phyloP scores from a whole-genome alignment of 2,797 vertebrate species.

The Leptoclinus maculatus region DNA sequence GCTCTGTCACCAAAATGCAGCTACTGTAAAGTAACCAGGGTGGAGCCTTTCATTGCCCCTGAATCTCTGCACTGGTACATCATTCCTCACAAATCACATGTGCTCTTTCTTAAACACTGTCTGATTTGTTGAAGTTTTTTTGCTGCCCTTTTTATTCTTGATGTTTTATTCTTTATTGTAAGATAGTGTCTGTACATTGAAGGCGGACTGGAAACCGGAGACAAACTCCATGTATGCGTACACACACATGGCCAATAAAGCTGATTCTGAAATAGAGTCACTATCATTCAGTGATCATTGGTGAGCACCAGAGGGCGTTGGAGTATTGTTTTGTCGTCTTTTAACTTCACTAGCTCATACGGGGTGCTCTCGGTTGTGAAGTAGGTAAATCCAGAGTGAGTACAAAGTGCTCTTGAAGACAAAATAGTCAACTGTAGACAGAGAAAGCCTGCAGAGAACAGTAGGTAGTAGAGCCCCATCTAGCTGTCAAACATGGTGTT shows the following conservation, averaged over 20 bases:
- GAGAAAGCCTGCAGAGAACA: background rate
- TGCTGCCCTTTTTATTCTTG: too few species aligned
- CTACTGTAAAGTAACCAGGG: background rate
- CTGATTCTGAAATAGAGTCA: too few species aligned
- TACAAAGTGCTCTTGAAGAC: background rate
- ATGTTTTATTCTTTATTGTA: too few species aligned
- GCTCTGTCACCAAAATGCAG: background rate
- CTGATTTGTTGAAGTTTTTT: background rate
- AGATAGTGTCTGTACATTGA: too few species aligned
- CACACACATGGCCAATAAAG: too few species aligned
- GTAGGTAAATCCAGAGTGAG: background rate
- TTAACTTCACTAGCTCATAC: background rate
- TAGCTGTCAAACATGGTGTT: constrained; percentile 54
- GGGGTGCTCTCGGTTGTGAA: background rate
- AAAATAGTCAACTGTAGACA: background rate
- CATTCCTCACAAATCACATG: background rate
- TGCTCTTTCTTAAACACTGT: background rate
- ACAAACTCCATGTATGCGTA: too few species aligned
- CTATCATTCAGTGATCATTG: background rate
- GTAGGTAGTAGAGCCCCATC: constrained; percentile 59
- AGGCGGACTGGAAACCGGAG: too few species aligned
- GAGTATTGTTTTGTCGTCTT: constrained; percentile 17
- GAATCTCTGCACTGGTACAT: background rate
- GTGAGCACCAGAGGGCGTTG: constrained; percentile 60
- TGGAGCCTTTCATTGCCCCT: background rate